phyloP scores from a whole-genome alignment of 1,140 invertebrate species.

The Diabrotica undecimpunctata region DNA sequence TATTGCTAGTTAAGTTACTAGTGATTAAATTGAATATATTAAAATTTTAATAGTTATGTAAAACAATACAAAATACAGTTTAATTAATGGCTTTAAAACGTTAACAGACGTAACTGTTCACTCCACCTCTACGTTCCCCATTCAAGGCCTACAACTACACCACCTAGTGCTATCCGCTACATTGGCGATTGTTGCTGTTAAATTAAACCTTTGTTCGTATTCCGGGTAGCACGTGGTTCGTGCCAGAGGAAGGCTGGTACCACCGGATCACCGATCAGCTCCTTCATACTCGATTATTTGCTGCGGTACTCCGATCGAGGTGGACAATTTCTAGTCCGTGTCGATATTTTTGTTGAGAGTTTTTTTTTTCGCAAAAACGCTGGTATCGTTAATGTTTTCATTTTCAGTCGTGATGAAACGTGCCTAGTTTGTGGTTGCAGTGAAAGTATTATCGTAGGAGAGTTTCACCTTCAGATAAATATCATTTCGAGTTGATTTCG shows the following conservation, averaged over 20 bases:
- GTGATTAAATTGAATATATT: too few species aligned
- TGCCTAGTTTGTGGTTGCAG: not conserved
- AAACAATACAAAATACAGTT: too few species aligned
- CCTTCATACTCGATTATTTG: not conserved
- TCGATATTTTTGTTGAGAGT: not conserved
- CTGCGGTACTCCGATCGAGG: not conserved
- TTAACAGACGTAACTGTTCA: not conserved
- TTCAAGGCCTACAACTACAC: constrained; percentile 5
- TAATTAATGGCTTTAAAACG: too few species aligned
- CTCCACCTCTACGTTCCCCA: constrained; percentile 6
- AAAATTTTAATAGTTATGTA: too few species aligned
- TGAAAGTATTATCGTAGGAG: not conserved
- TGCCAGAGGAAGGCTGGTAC: constrained; percentile 10
- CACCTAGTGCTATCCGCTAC: not conserved
- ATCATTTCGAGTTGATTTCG: not conserved
- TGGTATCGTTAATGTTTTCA: not conserved
- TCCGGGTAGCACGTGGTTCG: constrained; percentile 12
- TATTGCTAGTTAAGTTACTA: too few species aligned
- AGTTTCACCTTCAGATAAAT: not conserved
- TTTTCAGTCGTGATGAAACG: not conserved
- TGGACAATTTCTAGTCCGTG: not conserved
- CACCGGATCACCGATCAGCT: not conserved
- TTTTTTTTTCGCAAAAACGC: constrained; percentile 2
- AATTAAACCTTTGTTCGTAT: constrained; percentile 12
- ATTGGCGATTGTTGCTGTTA: constrained; percentile 4